Percentiles rank a stretch among this genome's conserved stretches.
phyloP scores from a whole-genome alignment of 2,888 invertebrate species.

The Mesorhabditis spiculigera region DNA sequence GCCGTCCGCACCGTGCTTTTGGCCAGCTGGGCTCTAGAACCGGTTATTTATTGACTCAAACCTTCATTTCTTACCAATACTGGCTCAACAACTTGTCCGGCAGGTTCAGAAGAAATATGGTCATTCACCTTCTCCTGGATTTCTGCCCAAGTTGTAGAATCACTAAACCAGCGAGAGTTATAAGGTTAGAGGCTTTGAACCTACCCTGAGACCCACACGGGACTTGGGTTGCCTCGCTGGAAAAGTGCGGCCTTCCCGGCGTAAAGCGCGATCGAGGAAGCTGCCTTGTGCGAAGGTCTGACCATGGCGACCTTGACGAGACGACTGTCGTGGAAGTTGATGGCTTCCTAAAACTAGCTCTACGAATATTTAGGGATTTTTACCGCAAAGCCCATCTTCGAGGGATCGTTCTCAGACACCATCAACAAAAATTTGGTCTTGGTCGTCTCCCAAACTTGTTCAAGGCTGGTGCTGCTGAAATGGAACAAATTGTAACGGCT shows the following conservation, averaged over 20 bases:
- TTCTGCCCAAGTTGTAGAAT: conserved; percentile 30
- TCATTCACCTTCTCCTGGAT: conserved; percentile 42
- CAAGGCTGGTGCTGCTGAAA: conserved; percentile 29
- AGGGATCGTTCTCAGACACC: conserved; percentile 44
- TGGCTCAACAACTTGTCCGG: conserved; percentile 8
- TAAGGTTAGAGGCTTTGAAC: conserved; percentile 9
- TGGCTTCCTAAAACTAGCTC: conserved; percentile 35
- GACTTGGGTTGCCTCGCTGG: conserved; percentile 22
- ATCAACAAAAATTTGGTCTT: conserved; percentile 30
- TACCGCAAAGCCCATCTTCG: conserved; percentile 46
- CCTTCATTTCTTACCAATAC: not conserved
- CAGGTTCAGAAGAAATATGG: conserved; percentile 15
- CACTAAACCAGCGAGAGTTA: conserved; percentile 19
- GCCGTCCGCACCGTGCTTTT: conserved; percentile 15
- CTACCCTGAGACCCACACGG: conserved; percentile 33
- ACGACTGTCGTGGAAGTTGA: conserved; percentile 41
- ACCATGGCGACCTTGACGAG: conserved; percentile 30
- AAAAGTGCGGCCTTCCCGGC: conserved; percentile 29
- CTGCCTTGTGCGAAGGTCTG: conserved; percentile 27
- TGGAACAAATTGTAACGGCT: not conserved
- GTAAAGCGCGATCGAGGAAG: conserved; percentile 27
- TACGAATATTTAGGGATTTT: not conserved
- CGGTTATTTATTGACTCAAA: not conserved
- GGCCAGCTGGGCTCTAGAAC: conserved; percentile 23
- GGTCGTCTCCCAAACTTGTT: conserved; percentile 37